Conservation (phyloP, 1,140 invertebrate genomes). For the Drosophila nasuta region DNA sequence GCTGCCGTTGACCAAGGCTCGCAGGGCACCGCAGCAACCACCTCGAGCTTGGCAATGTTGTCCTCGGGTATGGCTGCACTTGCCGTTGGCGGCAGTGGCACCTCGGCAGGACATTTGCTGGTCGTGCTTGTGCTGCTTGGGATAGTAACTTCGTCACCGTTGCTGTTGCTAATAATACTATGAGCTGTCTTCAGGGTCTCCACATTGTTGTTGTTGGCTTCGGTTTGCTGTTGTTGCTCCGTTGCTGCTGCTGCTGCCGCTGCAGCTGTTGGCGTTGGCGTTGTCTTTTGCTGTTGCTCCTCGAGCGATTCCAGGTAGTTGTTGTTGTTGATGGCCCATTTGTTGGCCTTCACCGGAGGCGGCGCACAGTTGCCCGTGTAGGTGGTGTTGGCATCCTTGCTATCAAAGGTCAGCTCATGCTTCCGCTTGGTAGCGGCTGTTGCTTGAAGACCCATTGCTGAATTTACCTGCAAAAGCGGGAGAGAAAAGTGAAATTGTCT, state of each 20-base stretch:
- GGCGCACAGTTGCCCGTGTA: conserved; percentile 79
- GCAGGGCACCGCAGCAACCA: conserved; percentile 75
- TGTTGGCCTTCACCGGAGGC: conserved; percentile 85
- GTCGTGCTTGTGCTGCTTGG: background rate
- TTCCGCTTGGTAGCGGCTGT: conserved; percentile 89
- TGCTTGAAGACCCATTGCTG: conserved; percentile 91
- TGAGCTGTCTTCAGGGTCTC: conserved; percentile 47
- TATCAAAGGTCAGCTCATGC: conserved; percentile 85
- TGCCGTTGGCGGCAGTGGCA: conserved; percentile 77
- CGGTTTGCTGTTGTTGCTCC: conserved; percentile 48
- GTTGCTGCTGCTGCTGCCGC: conserved; percentile 20
- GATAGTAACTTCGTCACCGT: conserved; percentile 83
- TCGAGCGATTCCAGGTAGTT: conserved; percentile 83
- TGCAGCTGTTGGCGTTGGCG: conserved; percentile 35
- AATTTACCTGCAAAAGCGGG: conserved; percentile 88
- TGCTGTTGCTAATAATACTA: conserved; percentile 80
- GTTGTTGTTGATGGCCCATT: conserved; percentile 85
- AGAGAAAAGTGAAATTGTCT: conserved; percentile 48
- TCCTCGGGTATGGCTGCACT: conserved; percentile 84
- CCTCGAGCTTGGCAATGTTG: conserved; percentile 85
- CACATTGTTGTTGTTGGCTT: conserved; percentile 65
- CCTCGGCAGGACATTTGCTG: conserved; percentile 68
- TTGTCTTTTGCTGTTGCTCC: conserved; percentile 55
- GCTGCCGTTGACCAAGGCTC: conserved; percentile 71
- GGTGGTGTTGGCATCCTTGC: conserved; percentile 80